These are phyloP conservation scores for Electrophaes corylata DNA, from an alignment of 2,888 invertebrate species.

Conservation along the genomic window DNA sequence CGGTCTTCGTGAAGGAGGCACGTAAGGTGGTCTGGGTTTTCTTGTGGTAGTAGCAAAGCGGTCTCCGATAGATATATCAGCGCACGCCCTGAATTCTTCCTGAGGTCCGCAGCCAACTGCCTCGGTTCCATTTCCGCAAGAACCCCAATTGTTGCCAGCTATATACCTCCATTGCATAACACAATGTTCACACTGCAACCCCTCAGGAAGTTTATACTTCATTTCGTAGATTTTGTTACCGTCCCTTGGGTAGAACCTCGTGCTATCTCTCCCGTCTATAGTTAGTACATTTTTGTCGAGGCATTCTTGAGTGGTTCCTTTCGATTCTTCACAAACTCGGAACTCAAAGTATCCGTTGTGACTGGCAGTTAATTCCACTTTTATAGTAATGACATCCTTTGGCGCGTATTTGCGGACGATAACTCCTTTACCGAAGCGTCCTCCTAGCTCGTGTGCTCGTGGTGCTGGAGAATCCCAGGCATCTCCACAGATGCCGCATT, in stretches of 20 bases:
- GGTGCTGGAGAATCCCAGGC: slow-evolving; percentile 90
- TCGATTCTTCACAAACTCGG: slow-evolving; percentile 89
- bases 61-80: slow-evolving; percentile 90
- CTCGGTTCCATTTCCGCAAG: slow-evolving; percentile 88
- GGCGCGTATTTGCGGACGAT: slow-evolving; percentile 91
- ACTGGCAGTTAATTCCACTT: slow-evolving; percentile 94
- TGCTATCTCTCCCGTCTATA: slow-evolving; percentile 77
- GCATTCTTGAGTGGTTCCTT: slow-evolving; percentile 89
- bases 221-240: slow-evolving; percentile 92
- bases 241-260: slow-evolving; percentile 89
- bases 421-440: slow-evolving; percentile 91
- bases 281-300: slow-evolving; percentile 89
- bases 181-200: slow-evolving; percentile 90
- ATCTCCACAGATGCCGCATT: slow-evolving; percentile 95
- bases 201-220: slow-evolving; percentile 86
- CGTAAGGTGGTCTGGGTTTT: slow-evolving; percentile 74
- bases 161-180: slow-evolving; percentile 95
- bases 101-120: slow-evolving; percentile 95
- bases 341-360: slow-evolving; percentile 95
- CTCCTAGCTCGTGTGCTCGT: slow-evolving; percentile 92
- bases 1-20: slow-evolving; percentile 71
- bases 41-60: slow-evolving; percentile 71
- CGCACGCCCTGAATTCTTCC: slow-evolving; percentile 94
- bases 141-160: slow-evolving; percentile 94
- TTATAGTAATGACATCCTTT: slow-evolving; percentile 87